Percentiles rank a stretch among this genome's conserved stretches.
phyloP scores from a whole-genome alignment of 2,797 vertebrate genomes.

The Lithobates pipiens region DNA sequence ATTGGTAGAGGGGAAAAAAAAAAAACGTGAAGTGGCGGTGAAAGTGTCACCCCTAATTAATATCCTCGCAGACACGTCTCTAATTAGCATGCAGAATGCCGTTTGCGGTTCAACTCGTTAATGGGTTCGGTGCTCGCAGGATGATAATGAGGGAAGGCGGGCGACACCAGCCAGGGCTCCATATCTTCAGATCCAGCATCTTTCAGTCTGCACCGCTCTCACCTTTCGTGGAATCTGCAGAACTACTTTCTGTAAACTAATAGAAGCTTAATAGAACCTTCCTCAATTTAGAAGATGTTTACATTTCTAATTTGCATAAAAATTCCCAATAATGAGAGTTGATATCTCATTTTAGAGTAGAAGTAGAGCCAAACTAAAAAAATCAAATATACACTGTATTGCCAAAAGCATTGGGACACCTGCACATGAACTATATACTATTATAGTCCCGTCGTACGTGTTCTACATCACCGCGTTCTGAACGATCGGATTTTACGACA shows the following conservation, averaged over 20 bases:
- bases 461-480: too few relatives aligned
- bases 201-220: neutral
- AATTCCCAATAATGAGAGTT: too few relatives aligned
- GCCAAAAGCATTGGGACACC: too few relatives aligned
- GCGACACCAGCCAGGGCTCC: conserved; percentile 56
- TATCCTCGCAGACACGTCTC: conserved; percentile 73
- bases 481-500: too few relatives aligned
- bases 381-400: too few relatives aligned
- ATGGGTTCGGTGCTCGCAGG: conserved; percentile 71
- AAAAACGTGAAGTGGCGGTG: conserved; percentile 70
- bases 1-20: conserved; percentile 67
- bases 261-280: neutral
- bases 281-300: neutral
- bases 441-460: too few relatives aligned
- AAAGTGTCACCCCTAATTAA: conserved; percentile 82
- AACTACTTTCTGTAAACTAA: too few relatives aligned
- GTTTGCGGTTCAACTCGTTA: conserved; percentile 73
- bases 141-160: conserved; percentile 69
- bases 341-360: too few relatives aligned
- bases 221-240: neutral
- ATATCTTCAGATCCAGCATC: neutral
- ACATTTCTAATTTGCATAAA: too few relatives aligned
- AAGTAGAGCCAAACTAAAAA: too few relatives aligned
- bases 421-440: too few relatives aligned
- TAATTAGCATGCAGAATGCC: conserved; percentile 76